A percentile compares a stretch with the other conserved stretches of the same genome.
Evolutionary conservation across 2,888 invertebrate genomes (phyloP).

Genomic region (Stictocephala bisonia): DNA sequence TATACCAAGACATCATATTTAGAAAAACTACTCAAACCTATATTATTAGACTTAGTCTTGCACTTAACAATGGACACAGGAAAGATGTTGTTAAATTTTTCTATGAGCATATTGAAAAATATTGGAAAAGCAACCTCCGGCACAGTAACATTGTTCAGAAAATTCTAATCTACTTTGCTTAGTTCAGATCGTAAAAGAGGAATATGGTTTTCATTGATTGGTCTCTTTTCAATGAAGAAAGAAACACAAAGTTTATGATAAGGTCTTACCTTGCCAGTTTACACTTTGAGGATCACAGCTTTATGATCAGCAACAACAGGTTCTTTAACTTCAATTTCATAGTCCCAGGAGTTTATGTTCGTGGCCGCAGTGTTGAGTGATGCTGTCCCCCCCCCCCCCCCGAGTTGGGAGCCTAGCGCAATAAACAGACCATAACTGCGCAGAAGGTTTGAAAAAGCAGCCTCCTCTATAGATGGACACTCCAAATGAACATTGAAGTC

Average conservation of each 20-base stretch:
- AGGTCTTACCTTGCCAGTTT: neutral
- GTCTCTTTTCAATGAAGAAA: neutral
- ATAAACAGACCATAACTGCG: neutral
- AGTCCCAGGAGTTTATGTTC: slow-evolving; percentile 1
- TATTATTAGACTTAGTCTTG: neutral
- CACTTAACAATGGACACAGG: neutral
- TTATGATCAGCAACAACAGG: slow-evolving; percentile 2
- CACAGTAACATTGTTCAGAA: neutral
- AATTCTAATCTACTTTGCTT: neutral
- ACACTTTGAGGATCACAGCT: neutral
- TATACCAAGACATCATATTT: slow-evolving; percentile 8
- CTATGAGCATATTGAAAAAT: neutral
- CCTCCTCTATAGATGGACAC: neutral
- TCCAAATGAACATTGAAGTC: slow-evolving; percentile 8
- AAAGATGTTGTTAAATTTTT: neutral
- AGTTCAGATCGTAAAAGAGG: neutral
- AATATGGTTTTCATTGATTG: neutral
- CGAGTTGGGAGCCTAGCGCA: neutral
- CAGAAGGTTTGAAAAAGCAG: neutral
- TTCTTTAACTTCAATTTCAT: neutral
- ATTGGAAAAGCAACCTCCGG: neutral
- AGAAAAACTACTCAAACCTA: too few species aligned
- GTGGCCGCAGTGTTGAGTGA: neutral
- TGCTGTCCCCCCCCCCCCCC: neutral
- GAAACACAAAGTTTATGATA: too few species aligned